These are phyloP conservation scores for Epistrophella euchroma DNA, from an alignment of 2,888 invertebrate genomes.

Conservation along the genomic window DNA sequence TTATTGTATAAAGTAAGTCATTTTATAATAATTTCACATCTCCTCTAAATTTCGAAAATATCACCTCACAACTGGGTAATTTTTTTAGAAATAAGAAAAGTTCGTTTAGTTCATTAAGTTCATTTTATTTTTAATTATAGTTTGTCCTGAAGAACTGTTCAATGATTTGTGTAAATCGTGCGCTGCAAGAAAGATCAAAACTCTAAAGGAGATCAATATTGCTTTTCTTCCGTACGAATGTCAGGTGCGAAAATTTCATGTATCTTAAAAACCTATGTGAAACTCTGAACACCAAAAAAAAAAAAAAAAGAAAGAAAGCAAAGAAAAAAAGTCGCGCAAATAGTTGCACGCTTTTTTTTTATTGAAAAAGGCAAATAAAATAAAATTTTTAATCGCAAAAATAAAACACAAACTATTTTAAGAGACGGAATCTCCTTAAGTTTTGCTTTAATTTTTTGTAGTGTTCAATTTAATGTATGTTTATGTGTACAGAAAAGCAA, in stretches of 20 bases:
- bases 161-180: constrained; percentile 98
- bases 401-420: constrained; percentile 29
- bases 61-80: constrained; percentile 6
- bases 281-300: constrained; percentile 60
- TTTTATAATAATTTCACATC: background rate
- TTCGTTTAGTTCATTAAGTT: constrained; percentile 38
- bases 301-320: constrained; percentile 49
- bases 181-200: constrained; percentile 97
- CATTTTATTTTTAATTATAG: constrained; percentile 84
- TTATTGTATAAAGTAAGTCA: constrained; percentile 5
- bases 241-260: constrained; percentile 88
- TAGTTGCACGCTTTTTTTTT: constrained; percentile 52
- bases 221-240: constrained; percentile 99
- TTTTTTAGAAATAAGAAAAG: constrained; percentile 7
- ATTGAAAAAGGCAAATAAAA: constrained; percentile 22
- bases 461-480: constrained; percentile 84
- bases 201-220: constrained; percentile 99
- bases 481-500: constrained; percentile 83
- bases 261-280: constrained; percentile 66
- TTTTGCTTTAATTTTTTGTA: constrained; percentile 84
- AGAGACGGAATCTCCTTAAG: constrained; percentile 81
- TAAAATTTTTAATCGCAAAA: constrained; percentile 25
- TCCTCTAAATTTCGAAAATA: background rate
- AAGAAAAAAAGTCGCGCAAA: constrained; percentile 51
- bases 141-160: constrained; percentile 98